phyloP scores from a whole-genome alignment of 2,888 invertebrate genomes.

The Spialia ferax region DNA sequence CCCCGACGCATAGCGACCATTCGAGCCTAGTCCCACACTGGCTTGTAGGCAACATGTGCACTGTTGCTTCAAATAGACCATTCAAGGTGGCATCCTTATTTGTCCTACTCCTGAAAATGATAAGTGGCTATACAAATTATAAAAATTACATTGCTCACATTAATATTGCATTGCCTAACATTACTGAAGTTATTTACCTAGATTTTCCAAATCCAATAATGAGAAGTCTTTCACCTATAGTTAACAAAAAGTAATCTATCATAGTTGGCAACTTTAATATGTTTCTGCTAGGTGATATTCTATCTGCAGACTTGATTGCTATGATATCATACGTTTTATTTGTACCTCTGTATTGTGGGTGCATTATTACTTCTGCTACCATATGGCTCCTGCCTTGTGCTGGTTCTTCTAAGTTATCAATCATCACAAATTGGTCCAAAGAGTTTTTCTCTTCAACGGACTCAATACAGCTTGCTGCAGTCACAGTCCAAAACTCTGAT shows the following conservation, averaged over 20 bases:
- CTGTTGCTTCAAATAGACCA: constrained; percentile 41
- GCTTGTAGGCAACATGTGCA: constrained; percentile 43
- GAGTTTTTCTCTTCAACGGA: constrained; percentile 70
- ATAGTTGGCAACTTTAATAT: constrained; percentile 53
- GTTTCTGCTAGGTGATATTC: constrained; percentile 43
- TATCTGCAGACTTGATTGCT: constrained; percentile 58
- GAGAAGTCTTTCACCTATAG: constrained; percentile 64
- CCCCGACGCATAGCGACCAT: constrained; percentile 43
- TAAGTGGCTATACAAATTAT: background rate
- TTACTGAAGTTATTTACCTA: constrained; percentile 55
- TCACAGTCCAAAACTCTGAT: constrained; percentile 63
- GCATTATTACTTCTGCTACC: constrained; percentile 62
- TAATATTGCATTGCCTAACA: background rate
- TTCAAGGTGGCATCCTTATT: constrained; percentile 45
- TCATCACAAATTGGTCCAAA: constrained; percentile 68
- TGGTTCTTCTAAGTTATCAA: constrained; percentile 54
- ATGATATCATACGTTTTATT: constrained; percentile 63
- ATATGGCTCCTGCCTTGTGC: constrained; percentile 52
- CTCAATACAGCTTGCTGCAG: constrained; percentile 75
- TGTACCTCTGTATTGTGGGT: constrained; percentile 63
- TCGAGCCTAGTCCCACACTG: constrained; percentile 53
- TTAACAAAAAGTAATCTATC: constrained; percentile 61
- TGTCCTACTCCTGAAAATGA: constrained; percentile 49
- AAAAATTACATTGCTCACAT: background rate
- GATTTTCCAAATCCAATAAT: constrained; percentile 67